phyloP scores from a whole-genome alignment of 2,888 invertebrate genomes.

The Margaritifera margaritifera region DNA sequence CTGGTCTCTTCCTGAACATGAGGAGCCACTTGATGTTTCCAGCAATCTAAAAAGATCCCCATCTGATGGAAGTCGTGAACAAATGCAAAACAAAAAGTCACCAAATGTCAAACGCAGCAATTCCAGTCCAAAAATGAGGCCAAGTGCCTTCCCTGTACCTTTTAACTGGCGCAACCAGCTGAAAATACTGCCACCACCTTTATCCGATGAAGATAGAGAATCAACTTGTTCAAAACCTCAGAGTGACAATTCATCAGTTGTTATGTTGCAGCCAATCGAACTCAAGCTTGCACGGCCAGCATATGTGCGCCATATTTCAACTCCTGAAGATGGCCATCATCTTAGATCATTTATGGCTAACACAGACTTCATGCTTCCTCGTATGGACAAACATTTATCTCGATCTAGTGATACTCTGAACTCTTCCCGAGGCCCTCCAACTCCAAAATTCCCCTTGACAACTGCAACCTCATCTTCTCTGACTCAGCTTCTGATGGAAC shows the following conservation, averaged over 20 bases:
- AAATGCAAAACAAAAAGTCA: constrained; percentile 31
- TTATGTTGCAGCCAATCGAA: constrained; percentile 61
- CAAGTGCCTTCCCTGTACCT: constrained; percentile 20
- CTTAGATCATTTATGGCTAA: constrained; percentile 36
- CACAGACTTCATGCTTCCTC: constrained; percentile 40
- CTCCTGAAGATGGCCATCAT: constrained; percentile 46
- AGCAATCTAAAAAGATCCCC: constrained; percentile 37
- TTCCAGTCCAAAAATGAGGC: constrained; percentile 45
- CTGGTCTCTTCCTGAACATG: constrained; percentile 20
- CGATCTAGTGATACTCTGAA: constrained; percentile 62
- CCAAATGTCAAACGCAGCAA: constrained; percentile 44
- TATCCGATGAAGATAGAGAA: constrained; percentile 60
- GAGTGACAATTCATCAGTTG: constrained; percentile 64
- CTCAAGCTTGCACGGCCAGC: constrained; percentile 57
- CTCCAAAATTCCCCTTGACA: constrained; percentile 62
- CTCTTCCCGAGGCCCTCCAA: constrained; percentile 59
- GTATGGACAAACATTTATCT: constrained; percentile 51
- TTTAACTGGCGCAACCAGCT: constrained; percentile 18
- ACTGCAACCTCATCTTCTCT: constrained; percentile 54
- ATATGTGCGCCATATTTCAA: constrained; percentile 55
- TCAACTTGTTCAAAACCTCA: constrained; percentile 57
- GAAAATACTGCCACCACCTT: constrained; percentile 11
- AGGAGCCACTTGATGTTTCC: constrained; percentile 17
- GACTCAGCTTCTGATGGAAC: constrained; percentile 59
- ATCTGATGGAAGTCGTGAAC: constrained; percentile 38